Percentiles rank a stretch among this genome's conserved stretches.
These are phyloP conservation scores for Chaenocephalus aceratus DNA, from an alignment of 2,113 vertebrate species.

Conservation along the genomic window DNA sequence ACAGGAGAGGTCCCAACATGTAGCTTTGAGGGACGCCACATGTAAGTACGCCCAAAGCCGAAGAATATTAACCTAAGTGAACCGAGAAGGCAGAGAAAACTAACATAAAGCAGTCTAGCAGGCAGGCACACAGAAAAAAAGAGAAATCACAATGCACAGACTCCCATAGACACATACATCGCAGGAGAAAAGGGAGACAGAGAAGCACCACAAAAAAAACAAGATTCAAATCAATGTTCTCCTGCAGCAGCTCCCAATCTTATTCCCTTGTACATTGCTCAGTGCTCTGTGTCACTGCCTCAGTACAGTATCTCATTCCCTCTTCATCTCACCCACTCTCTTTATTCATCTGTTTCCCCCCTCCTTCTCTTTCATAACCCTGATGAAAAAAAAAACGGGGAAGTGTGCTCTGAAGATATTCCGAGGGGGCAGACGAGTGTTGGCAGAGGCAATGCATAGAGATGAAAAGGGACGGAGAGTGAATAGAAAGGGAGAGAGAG, in stretches of 20 bases:
- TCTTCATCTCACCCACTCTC: slow-evolving; percentile 71
- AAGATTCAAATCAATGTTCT: slow-evolving; percentile 74
- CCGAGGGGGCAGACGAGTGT: slow-evolving; percentile 58
- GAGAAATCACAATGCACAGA: slow-evolving; percentile 25
- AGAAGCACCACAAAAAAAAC: slow-evolving; percentile 49
- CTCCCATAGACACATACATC: slow-evolving; percentile 20
- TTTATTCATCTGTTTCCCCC: slow-evolving; percentile 69
- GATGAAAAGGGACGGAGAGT: slow-evolving; percentile 62
- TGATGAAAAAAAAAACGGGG: slow-evolving; percentile 65
- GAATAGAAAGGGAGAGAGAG: slow-evolving; percentile 33
- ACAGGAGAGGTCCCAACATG: too few species aligned
- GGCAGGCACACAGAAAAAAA: slow-evolving; percentile 33
- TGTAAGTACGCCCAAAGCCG: too few species aligned
- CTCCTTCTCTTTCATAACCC: slow-evolving; percentile 67
- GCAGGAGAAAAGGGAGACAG: slow-evolving; percentile 27
- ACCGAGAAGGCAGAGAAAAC: not conserved
- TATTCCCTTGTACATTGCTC: slow-evolving; percentile 67
- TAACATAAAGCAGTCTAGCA: slow-evolving; percentile 22
- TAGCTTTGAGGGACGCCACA: too few species aligned
- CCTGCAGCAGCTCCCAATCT: slow-evolving; percentile 64
- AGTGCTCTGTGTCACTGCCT: slow-evolving; percentile 72
- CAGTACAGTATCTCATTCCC: slow-evolving; percentile 72
- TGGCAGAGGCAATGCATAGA: slow-evolving; percentile 58
- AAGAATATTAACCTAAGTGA: too few species aligned
- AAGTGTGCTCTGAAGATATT: slow-evolving; percentile 67